These are phyloP conservation scores for Watsonalla binaria DNA, from an alignment of 2,888 invertebrate species.

Conservation along the genomic window DNA sequence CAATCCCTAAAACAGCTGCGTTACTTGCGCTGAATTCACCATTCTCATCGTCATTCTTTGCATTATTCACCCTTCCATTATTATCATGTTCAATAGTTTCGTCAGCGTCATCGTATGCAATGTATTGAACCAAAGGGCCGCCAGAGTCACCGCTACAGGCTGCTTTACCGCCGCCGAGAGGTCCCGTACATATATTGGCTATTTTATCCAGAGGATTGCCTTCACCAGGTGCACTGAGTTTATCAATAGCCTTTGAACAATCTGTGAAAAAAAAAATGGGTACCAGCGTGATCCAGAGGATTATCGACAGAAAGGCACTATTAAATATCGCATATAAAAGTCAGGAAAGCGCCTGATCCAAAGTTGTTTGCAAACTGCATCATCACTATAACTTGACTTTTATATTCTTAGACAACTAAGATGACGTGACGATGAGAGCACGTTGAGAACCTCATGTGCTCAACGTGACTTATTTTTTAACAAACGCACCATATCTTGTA, in stretches of 20 bases:
- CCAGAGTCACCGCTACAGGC: conserved; percentile 79
- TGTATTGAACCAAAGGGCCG: conserved; percentile 65
- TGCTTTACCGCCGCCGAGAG: conserved; percentile 64
- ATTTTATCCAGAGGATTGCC: conserved; percentile 56
- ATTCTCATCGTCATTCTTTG: conserved; percentile 11
- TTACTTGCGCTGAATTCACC: conserved; percentile 17
- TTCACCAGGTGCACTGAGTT: conserved; percentile 47
- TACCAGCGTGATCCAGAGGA: too few species aligned
- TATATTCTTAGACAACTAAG: too few species aligned
- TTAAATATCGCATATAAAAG: too few species aligned
- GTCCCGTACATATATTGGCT: conserved; percentile 77
- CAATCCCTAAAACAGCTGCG: conserved; percentile 68
- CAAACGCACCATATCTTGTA: too few species aligned
- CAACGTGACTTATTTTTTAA: too few species aligned
- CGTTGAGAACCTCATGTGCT: too few species aligned
- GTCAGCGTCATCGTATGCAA: conserved; percentile 11
- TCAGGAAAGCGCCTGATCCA: too few species aligned
- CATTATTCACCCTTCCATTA: conserved; percentile 19
- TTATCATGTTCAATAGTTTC: conserved; percentile 10
- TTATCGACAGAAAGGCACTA: too few species aligned
- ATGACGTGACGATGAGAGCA: too few species aligned
- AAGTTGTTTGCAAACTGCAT: too few species aligned
- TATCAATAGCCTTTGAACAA: conserved; percentile 58
- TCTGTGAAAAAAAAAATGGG: conserved; percentile 35
- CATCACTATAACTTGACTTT: too few species aligned